These are phyloP conservation scores for Cyphomyrus plagiostoma DNA, from an alignment of 2,113 vertebrate species.

Conservation along the genomic window DNA sequence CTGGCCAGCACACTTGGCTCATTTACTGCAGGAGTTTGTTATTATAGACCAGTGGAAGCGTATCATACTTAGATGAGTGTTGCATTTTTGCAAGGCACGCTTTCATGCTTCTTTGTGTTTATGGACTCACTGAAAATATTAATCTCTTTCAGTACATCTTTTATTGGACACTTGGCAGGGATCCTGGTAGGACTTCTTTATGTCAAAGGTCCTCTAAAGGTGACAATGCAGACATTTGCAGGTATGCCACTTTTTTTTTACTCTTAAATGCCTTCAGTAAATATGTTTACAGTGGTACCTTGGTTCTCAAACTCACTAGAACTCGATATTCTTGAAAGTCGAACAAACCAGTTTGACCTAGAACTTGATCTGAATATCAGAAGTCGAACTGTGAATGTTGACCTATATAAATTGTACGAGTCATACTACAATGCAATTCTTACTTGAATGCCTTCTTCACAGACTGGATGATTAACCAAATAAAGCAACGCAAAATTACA, in stretches of 20 bases:
- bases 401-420: too few relatives aligned
- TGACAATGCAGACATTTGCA: constrained; percentile 68
- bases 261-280: neutral
- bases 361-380: too few relatives aligned
- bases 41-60: constrained; percentile 11
- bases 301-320: too few relatives aligned
- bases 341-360: too few relatives aligned
- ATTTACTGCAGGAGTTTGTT: neutral
- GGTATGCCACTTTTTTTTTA: constrained; percentile 50
- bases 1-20: neutral
- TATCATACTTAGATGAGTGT: neutral
- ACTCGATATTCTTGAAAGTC: too few relatives aligned
- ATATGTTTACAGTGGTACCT: neutral
- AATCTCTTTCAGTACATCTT: constrained; percentile 69
- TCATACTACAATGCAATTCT: too few relatives aligned
- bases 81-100: neutral
- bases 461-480: too few relatives aligned
- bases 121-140: constrained; percentile 25
- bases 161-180: constrained; percentile 84
- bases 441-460: too few relatives aligned
- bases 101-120: constrained; percentile 2
- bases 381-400: too few relatives aligned
- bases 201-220: constrained; percentile 73
- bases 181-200: constrained; percentile 91
- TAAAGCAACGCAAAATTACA: too few relatives aligned